phyloP scores from a whole-genome alignment of 2,888 invertebrate species.

The Ptychoptera albimana region DNA sequence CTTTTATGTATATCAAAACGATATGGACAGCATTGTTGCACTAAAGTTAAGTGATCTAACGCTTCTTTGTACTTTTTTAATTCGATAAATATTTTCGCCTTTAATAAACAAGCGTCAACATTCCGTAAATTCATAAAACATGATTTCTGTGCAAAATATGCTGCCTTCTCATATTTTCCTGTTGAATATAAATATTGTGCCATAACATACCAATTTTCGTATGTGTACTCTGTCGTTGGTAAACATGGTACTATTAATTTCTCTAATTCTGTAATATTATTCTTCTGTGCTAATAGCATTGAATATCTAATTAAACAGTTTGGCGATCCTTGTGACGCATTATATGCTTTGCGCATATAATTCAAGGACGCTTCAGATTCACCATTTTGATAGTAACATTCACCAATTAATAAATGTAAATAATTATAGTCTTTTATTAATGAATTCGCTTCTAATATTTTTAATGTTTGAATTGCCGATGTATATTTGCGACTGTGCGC shows the following conservation, averaged over 20 bases:
- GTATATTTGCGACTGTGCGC: constrained; percentile 49
- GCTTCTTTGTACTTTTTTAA: constrained; percentile 23
- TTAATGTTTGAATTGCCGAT: constrained; percentile 48
- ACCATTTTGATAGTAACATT: constrained; percentile 55
- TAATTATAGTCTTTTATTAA: constrained; percentile 49
- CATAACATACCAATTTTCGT: constrained; percentile 61
- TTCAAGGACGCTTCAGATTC: constrained; percentile 47
- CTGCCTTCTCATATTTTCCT: constrained; percentile 45
- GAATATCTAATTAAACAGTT: constrained; percentile 49
- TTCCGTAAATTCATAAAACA: constrained; percentile 44
- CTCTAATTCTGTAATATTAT: constrained; percentile 42
- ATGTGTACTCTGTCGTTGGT: constrained; percentile 31
- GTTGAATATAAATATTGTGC: constrained; percentile 49
- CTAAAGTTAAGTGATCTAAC: constrained; percentile 8
- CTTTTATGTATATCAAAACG: constrained; percentile 56
- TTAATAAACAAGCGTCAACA: constrained; percentile 56
- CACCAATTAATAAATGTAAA: constrained; percentile 50
- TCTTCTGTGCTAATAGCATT: constrained; percentile 41
- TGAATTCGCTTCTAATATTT: constrained; percentile 46
- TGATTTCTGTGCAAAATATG: constrained; percentile 59
- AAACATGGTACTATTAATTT: constrained; percentile 34
- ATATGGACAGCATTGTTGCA: constrained; percentile 14
- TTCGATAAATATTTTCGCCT: constrained; percentile 32
- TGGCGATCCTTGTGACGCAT: constrained; percentile 34
- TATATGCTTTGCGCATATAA: constrained; percentile 27